Percentiles rank a stretch among this genome's conserved stretches.
phyloP scores from a whole-genome alignment of 2,888 invertebrate genomes.

The Diarsia brunnea region DNA sequence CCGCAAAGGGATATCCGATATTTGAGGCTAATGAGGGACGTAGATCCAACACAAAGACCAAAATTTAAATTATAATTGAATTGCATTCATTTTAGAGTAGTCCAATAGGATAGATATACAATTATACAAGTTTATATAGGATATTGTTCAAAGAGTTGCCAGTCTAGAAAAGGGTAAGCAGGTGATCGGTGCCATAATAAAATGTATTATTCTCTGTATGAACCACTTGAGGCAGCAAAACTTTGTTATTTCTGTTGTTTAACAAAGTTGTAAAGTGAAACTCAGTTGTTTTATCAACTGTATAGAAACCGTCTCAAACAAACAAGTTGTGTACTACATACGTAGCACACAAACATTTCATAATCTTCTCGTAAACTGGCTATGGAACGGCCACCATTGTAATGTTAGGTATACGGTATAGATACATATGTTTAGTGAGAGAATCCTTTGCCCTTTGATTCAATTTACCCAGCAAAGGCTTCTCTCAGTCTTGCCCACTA shows the following conservation, averaged over 20 bases:
- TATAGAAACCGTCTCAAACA: slow-evolving; percentile 44
- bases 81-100: background rate
- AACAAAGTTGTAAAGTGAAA: slow-evolving; percentile 55
- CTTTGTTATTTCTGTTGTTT: slow-evolving; percentile 46
- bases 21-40: slow-evolving; percentile 1
- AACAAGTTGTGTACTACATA: slow-evolving; percentile 40
- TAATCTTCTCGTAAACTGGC: slow-evolving; percentile 39
- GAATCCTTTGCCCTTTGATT: background rate
- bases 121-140: background rate
- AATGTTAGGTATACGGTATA: background rate
- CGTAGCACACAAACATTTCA: slow-evolving; percentile 36
- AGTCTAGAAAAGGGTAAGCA: background rate
- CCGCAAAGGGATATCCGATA: background rate
- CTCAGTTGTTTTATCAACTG: slow-evolving; percentile 56
- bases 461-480: slow-evolving; percentile 2
- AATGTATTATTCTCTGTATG: slow-evolving; percentile 47
- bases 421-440: background rate
- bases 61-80: background rate
- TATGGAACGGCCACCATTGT: background rate
- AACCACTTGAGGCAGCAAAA: slow-evolving; percentile 24
- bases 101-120: background rate
- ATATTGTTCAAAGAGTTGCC: background rate
- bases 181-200: slow-evolving; percentile 24
- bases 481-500: background rate
- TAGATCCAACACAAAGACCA: background rate